Evolutionary conservation across 2,113 vertebrate species (phyloP).

Genomic region (Lophura nycthemera): DNA sequence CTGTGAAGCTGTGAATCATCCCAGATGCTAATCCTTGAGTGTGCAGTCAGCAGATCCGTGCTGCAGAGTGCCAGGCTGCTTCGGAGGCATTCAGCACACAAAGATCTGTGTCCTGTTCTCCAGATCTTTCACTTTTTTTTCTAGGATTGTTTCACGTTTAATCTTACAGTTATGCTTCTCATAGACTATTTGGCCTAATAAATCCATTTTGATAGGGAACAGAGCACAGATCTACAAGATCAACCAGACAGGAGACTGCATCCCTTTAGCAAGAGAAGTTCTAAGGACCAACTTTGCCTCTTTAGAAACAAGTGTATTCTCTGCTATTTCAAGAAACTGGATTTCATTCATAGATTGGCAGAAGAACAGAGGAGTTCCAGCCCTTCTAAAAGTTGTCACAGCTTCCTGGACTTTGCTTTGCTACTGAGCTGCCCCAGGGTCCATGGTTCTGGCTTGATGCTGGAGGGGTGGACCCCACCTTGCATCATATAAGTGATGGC

Average conservation of each 20-base stretch:
- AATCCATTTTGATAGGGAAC: neutral
- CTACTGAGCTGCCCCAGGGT: neutral
- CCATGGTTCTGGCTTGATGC: neutral
- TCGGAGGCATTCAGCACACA: neutral
- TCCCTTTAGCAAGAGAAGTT: neutral
- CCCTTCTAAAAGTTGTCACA: neutral
- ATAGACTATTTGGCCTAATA: neutral
- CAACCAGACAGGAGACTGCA: neutral
- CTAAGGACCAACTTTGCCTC: neutral
- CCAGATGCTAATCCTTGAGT: neutral
- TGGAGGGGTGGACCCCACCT: rapidly evolving
- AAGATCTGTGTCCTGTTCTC: neutral
- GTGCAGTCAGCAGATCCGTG: conserved; percentile 18
- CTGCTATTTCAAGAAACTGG: neutral
- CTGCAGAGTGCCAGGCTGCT: neutral
- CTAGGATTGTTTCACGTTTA: neutral
- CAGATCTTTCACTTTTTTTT: conserved; percentile 1
- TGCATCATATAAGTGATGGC: rapidly evolving
- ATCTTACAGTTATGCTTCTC: neutral
- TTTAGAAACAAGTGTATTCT: neutral
- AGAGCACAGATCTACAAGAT: neutral
- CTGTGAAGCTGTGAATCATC: conserved; percentile 56
- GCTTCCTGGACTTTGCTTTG: neutral
- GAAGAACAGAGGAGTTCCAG: neutral
- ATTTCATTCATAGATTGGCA: neutral